Conservation (phyloP, 2,888 invertebrate genomes). For the Stenichneumon culpator region DNA sequence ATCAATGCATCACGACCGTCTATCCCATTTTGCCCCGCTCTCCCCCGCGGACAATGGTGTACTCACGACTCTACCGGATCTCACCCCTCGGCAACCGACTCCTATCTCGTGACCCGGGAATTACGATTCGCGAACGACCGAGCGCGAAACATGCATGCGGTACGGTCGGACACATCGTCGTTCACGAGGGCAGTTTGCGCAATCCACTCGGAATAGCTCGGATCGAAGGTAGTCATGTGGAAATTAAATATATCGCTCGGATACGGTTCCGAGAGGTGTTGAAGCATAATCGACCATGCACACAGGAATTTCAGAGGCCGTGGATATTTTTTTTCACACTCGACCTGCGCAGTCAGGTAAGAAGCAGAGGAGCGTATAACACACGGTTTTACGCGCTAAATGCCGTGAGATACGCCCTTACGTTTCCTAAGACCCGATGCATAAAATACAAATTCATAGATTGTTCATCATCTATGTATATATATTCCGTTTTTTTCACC, state of each 20-base stretch:
- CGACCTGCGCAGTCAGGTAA: background rate
- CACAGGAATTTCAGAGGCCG: background rate
- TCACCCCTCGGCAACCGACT: constrained; percentile 31
- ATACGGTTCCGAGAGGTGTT: background rate
- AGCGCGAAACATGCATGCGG: constrained; percentile 15
- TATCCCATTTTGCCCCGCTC: too few relatives aligned
- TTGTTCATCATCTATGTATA: background rate
- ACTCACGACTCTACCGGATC: constrained; percentile 42
- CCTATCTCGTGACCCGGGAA: constrained; percentile 42
- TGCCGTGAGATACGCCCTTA: background rate
- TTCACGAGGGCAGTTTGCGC: background rate
- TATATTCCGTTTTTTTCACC: background rate
- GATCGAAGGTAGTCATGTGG: constrained; percentile 12
- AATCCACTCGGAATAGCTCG: constrained; percentile 2
- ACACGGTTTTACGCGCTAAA: background rate
- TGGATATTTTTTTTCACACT: background rate
- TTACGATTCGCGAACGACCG: constrained; percentile 39
- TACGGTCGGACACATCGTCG: constrained; percentile 19
- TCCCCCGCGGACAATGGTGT: background rate
- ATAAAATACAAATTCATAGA: background rate
- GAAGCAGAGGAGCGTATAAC: background rate
- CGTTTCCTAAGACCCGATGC: background rate
- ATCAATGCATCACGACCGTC: background rate
- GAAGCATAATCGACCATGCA: background rate
- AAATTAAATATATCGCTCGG: constrained; percentile 6